phyloP scores from a whole-genome alignment of 2,888 invertebrate genomes.

The Amiota minor region DNA sequence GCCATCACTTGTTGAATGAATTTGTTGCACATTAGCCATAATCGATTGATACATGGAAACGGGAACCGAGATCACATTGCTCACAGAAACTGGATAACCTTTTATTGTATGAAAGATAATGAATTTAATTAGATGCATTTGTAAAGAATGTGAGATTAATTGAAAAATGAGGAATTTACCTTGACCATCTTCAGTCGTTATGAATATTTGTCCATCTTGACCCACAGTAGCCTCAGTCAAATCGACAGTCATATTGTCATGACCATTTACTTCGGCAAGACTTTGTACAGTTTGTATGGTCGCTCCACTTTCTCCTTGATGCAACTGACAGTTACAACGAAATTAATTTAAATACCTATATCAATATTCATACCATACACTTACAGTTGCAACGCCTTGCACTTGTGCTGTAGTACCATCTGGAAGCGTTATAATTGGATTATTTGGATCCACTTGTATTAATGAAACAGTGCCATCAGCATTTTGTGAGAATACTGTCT shows the following conservation, averaged over 20 bases:
- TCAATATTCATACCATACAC: constrained; percentile 15
- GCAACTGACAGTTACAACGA: constrained; percentile 74
- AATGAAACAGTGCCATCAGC: constrained; percentile 97
- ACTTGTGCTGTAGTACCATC: constrained; percentile 97
- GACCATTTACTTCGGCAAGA: constrained; percentile 80
- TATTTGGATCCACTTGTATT: constrained; percentile 94
- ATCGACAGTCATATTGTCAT: constrained; percentile 89
- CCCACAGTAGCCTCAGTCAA: constrained; percentile 92
- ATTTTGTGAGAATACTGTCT: constrained; percentile 94
- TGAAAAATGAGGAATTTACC: constrained; percentile 75
- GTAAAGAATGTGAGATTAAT: background rate
- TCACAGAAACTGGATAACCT: constrained; percentile 84
- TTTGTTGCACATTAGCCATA: constrained; percentile 90
- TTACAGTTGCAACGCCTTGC: constrained; percentile 77
- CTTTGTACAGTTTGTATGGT: constrained; percentile 81
- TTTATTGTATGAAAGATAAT: constrained; percentile 33
- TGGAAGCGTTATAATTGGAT: constrained; percentile 94
- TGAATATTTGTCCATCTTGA: constrained; percentile 94
- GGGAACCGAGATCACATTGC: constrained; percentile 96
- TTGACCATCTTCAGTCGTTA: constrained; percentile 95
- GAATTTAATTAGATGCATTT: background rate
- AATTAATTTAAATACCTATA: background rate
- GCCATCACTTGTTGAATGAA: constrained; percentile 83
- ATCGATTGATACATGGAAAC: constrained; percentile 98
- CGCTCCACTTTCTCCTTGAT: constrained; percentile 79